Base-by-base conservation (phyloP, 92 coral and sea anemone genomes). In the Pocillopora grandis region DNA sequence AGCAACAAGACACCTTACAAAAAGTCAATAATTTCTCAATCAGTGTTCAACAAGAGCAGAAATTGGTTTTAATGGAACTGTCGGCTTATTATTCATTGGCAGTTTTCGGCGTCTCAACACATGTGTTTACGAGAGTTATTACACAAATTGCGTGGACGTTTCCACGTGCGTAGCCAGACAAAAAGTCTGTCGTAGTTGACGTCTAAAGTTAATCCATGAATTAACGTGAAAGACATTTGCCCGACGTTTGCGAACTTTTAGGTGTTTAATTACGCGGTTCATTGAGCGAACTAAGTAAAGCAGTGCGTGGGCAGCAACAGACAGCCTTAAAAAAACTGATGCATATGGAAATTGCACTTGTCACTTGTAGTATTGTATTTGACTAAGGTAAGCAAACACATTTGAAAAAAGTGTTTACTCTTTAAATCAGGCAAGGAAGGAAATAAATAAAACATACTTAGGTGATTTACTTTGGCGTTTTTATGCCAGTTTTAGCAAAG, bases 351-450 rank as follows among this genome's bases (percentile, higher is more conserved):
- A 65, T 23, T 64, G 48, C 52, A 66, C 60, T 15, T 21, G 83
- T 66, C 83, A 66, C 55, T 79, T 70, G 48, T 23, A 62, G 70
- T 55, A 52, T 79, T 79, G 72, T 65, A 63, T 65, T 79, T 65
- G 83, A n/a, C 66, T 79, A 79, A 73, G 52, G 49, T 66, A 49
- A 10, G 83, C 52, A 79, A 79, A 79, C 74, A 79, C 70, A 58
- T 37, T 79, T 79, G 83, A 79, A 49, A 79, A 3, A 79, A n/a
- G 62, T 79, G 18, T 65, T 79, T 79, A 23, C 74, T 79, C 56
- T 70, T 79, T n/a, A 65, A 62, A 78, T 37, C 71, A 36, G 82
- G 59, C 72, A 15, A n/a, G n/a, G 56, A 23, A 66, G 52, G 75
- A 55, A 70, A 70, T 70, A 70, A 35, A 37, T 70, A 70, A 36